Percentiles rank a stretch among this genome's conserved stretches.
Evolutionary conservation across 2,888 invertebrate genomes (phyloP).

Genomic region (Leistus spinibarbis): DNA sequence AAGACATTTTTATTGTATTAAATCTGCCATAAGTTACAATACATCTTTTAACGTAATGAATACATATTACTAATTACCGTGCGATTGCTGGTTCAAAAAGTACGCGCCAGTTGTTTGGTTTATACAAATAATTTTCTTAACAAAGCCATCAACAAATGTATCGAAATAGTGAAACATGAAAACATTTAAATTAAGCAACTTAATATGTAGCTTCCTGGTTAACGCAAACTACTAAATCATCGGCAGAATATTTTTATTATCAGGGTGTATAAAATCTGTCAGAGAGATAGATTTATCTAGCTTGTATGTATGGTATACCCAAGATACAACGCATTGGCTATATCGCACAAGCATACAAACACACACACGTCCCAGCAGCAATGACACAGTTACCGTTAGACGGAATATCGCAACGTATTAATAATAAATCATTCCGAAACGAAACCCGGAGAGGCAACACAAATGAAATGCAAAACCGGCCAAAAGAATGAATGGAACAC

Average conservation of each 20-base stretch:
- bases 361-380: slow-evolving; percentile 23
- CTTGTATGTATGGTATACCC: slow-evolving; percentile 21
- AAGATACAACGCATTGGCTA: background rate
- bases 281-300: slow-evolving; percentile 34
- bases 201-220: background rate
- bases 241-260: background rate
- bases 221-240: background rate
- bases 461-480: background rate
- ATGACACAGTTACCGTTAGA: slow-evolving; percentile 31
- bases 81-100: too few species aligned
- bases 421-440: slow-evolving; percentile 28
- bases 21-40: too few species aligned
- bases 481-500: slow-evolving; percentile 6
- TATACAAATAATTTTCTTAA: too few species aligned
- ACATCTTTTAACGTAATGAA: too few species aligned
- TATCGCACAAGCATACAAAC: too few species aligned
- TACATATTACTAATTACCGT: too few species aligned
- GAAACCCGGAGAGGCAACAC: background rate
- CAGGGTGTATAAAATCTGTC: slow-evolving; percentile 9
- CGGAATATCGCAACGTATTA: slow-evolving; percentile 27
- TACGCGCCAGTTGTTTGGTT: too few species aligned
- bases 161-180: too few species aligned
- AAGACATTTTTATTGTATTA: too few species aligned
- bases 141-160: too few species aligned
- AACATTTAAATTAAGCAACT: slow-evolving; percentile 18